These are phyloP conservation scores for Spodoptera litura DNA, from an alignment of 1,140 invertebrate species.

Conservation along the genomic window DNA sequence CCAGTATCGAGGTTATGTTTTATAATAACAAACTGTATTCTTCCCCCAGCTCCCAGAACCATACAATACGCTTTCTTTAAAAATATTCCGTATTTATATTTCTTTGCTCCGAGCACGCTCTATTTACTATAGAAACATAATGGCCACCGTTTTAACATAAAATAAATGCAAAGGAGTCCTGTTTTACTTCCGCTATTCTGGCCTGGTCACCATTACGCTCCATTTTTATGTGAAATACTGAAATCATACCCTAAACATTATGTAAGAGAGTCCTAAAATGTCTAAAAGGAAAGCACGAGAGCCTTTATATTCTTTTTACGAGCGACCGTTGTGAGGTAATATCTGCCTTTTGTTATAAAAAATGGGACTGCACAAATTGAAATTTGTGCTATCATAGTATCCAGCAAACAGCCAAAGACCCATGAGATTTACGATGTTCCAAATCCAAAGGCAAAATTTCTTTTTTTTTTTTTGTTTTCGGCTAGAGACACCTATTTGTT, in stretches of 20 bases:
- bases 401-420: slow-evolving; percentile 16
- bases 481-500: slow-evolving; percentile 4
- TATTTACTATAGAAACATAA: slow-evolving; percentile 17
- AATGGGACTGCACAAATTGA: slow-evolving; percentile 43
- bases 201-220: slow-evolving; percentile 5
- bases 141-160: slow-evolving; percentile 5
- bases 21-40: too few relatives aligned
- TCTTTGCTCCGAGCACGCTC: neutral
- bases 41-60: too few relatives aligned
- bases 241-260: slow-evolving; percentile 32
- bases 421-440: slow-evolving; percentile 37
- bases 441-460: slow-evolving; percentile 19
- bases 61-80: neutral
- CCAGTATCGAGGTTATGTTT: too few relatives aligned
- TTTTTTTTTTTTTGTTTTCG: slow-evolving; percentile 35
- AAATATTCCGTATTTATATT: slow-evolving; percentile 12
- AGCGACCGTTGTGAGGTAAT: slow-evolving; percentile 33
- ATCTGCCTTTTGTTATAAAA: slow-evolving; percentile 43
- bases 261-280: slow-evolving; percentile 22
- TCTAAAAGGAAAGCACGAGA: slow-evolving; percentile 21
- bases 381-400: slow-evolving; percentile 42
- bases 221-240: slow-evolving; percentile 22
- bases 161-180: slow-evolving; percentile 16
- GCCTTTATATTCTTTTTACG: slow-evolving; percentile 41
- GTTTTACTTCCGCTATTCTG: slow-evolving; percentile 9